Evolutionary conservation across 2,888 invertebrate genomes (phyloP).

Genomic region (Caenorhabditis macrosperma): DNA sequence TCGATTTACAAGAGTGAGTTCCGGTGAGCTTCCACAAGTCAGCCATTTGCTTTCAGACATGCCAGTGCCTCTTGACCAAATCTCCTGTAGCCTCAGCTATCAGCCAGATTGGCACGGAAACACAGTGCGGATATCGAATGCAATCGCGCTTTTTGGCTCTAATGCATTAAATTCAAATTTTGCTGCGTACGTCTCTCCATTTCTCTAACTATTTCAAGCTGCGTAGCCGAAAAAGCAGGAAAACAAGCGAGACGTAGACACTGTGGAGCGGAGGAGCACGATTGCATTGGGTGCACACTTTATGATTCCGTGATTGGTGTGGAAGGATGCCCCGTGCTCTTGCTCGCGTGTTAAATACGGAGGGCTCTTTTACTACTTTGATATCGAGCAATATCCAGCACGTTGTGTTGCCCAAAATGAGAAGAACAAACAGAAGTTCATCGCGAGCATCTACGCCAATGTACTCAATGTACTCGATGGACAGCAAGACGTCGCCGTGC

Average conservation of each 20-base stretch:
- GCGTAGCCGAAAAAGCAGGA: too few species aligned
- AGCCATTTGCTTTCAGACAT: constrained; percentile 59
- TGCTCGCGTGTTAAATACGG: constrained; percentile 75
- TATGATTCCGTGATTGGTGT: constrained; percentile 67
- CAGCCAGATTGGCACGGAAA: constrained; percentile 77
- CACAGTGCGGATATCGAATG: too few species aligned
- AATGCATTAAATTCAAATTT: too few species aligned
- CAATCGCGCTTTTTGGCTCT: too few species aligned
- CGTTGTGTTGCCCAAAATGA: constrained; percentile 71
- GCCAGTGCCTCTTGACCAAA: constrained; percentile 69
- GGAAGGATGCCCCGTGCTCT: constrained; percentile 72
- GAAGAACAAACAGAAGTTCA: constrained; percentile 67
- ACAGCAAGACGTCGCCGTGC: constrained; percentile 68
- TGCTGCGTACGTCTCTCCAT: too few species aligned
- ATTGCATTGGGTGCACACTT: too few species aligned
- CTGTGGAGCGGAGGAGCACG: too few species aligned
- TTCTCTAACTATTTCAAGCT: too few species aligned
- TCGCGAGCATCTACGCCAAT: constrained; percentile 69
- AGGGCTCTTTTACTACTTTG: constrained; percentile 73
- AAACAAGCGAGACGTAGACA: too few species aligned
- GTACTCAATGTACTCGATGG: constrained; percentile 72
- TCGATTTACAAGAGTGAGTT: constrained; percentile 62
- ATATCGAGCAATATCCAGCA: constrained; percentile 73
- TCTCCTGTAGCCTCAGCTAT: constrained; percentile 68
- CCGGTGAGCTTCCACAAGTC: background rate